A percentile compares a stretch with the other conserved stretches of the same genome.
These are phyloP conservation scores for Octonoba sinensis DNA, from an alignment of 2,888 invertebrate genomes.

Conservation along the genomic window DNA sequence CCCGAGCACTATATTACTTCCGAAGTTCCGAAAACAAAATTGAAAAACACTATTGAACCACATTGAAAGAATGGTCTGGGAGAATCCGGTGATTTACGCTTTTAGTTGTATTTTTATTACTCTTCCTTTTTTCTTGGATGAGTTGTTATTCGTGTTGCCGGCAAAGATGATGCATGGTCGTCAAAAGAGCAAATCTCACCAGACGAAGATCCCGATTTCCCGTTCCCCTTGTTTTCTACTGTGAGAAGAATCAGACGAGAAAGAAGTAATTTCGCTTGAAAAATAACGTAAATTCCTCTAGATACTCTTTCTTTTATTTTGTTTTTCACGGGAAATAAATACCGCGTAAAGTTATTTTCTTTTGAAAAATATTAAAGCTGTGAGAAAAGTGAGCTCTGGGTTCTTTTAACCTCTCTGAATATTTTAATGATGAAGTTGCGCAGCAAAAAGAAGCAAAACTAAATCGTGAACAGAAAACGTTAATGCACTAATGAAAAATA, in stretches of 20 bases:
- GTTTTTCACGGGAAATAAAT: slow-evolving; percentile 53
- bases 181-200: slow-evolving; percentile 37
- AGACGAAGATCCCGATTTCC: slow-evolving; percentile 48
- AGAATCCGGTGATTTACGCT: slow-evolving; percentile 42
- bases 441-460: no score
- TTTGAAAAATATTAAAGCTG: background rate
- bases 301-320: slow-evolving; percentile 21
- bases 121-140: slow-evolving; percentile 9
- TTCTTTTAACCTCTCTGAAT: no score
- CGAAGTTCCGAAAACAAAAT: no score
- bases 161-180: slow-evolving; percentile 49
- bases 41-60: slow-evolving; percentile 1
- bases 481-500: no score
- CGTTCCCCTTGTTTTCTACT: slow-evolving; percentile 35
- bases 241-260: background rate
- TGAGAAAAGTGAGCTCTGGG: no score
- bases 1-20: no score
- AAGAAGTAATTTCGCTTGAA: slow-evolving; percentile 44
- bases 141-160: slow-evolving; percentile 29
- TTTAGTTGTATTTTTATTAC: slow-evolving; percentile 38
- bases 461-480: no score
- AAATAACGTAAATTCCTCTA: slow-evolving; percentile 58
- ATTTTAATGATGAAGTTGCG: no score
- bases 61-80: slow-evolving; percentile 48
- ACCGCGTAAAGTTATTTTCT: slow-evolving; percentile 40